Evolutionary conservation across 2,113 vertebrate species (phyloP).

Genomic region (Neotoma lepida): DNA sequence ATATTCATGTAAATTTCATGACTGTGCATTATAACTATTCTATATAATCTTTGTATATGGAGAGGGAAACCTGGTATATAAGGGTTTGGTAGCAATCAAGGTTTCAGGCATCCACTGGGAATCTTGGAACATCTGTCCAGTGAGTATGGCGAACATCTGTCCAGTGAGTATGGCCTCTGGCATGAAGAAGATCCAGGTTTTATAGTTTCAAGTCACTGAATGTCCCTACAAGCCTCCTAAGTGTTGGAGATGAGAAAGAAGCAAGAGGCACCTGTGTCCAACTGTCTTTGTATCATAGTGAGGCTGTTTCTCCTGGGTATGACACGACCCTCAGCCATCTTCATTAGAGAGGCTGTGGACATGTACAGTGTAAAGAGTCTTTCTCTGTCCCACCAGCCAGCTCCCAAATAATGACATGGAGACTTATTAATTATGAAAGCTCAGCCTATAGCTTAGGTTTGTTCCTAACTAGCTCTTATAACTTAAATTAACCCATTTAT

Average conservation of each 20-base stretch:
- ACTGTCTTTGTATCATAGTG: background rate
- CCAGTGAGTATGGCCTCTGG: background rate
- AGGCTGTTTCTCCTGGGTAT: background rate
- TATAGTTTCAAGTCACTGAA: background rate
- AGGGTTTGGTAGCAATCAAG: background rate
- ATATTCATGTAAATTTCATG: background rate
- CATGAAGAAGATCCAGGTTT: background rate
- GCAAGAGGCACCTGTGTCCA: background rate
- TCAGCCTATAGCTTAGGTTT: too few species aligned
- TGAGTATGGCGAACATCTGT: background rate
- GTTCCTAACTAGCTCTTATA: too few species aligned
- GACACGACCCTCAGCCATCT: too few species aligned
- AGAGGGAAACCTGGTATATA: background rate
- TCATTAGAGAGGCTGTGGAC: background rate
- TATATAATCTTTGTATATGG: background rate
- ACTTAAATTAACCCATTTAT: too few species aligned
- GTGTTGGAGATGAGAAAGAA: background rate
- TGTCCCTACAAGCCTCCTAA: background rate
- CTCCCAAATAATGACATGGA: too few species aligned
- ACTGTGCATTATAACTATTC: background rate
- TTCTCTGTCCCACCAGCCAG: too few species aligned
- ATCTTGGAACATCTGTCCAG: background rate
- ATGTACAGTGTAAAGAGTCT: background rate
- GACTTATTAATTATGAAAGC: too few species aligned
- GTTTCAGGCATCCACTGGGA: background rate